phyloP scores from a whole-genome alignment of 30 jellyfish, hydroid and myxozoan genomes.

The Turritopsis dohrnii region DNA sequence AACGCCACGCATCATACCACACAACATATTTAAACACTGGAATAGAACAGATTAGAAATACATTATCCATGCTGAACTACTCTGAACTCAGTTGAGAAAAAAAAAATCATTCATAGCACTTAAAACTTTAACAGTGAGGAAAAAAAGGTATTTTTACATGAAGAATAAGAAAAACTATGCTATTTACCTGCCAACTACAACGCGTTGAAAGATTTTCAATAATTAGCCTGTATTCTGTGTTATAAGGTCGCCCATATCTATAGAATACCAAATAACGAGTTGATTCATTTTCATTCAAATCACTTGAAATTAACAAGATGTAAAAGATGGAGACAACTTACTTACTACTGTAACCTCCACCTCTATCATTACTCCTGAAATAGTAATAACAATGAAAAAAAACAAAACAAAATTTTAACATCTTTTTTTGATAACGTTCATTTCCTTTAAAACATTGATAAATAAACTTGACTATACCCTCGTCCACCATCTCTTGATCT shows the following conservation, averaged over 20 bases:
- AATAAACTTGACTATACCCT: too few relatives aligned
- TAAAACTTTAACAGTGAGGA: too few relatives aligned
- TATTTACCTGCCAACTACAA: slow-evolving; percentile 98
- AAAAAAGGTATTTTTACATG: too few relatives aligned
- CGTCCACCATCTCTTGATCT: slow-evolving; percentile 63
- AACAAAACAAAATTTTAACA: too few relatives aligned
- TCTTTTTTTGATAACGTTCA: too few relatives aligned
- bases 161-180: neutral
- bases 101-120: neutral
- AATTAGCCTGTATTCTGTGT: slow-evolving; percentile 91
- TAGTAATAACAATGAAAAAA: neutral
- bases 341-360: slow-evolving; percentile 39
- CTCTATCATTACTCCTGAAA: slow-evolving; percentile 5
- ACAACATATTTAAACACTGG: slow-evolving; percentile 13
- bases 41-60: slow-evolving; percentile 4
- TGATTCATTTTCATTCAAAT: neutral
- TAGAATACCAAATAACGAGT: neutral
- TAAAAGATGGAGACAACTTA: neutral
- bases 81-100: neutral
- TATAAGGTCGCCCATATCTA: slow-evolving; percentile 99
- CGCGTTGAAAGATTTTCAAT: slow-evolving; percentile 89
- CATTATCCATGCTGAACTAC: neutral
- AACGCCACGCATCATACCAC: slow-evolving; percentile 1
- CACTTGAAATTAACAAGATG: too few relatives aligned
- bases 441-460: too few relatives aligned